phyloP scores from a whole-genome alignment of 2,113 vertebrate genomes.

The Dolichallabes microphthalmus region DNA sequence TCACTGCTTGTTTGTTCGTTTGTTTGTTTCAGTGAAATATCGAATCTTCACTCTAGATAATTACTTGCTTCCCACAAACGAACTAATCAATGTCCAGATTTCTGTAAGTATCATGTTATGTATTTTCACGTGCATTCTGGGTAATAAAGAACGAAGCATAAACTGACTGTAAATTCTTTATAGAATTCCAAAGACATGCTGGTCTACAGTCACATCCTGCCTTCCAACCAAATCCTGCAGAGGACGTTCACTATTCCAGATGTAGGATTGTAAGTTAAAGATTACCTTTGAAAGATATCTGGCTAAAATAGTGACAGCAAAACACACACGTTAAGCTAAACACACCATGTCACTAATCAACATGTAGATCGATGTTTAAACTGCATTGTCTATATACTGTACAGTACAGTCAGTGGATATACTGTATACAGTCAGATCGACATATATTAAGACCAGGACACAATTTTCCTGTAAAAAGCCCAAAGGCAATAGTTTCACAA shows the following conservation, averaged over 20 bases:
- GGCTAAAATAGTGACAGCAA: background rate
- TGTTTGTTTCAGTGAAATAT: conserved; percentile 62
- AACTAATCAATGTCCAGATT: conserved; percentile 60
- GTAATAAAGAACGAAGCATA: background rate
- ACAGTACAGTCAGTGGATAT: too few species aligned
- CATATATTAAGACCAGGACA: too few species aligned
- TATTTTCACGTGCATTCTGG: background rate
- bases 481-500: too few species aligned
- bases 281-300: background rate
- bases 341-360: background rate
- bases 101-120: conserved; percentile 58
- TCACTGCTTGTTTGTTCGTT: background rate
- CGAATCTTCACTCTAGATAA: conserved; percentile 70
- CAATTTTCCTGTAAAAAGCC: too few species aligned
- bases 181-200: conserved; percentile 69
- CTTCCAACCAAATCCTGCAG: conserved; percentile 49
- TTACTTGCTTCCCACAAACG: conserved; percentile 62
- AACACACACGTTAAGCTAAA: background rate
- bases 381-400: background rate
- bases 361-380: background rate
- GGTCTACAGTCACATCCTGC: conserved; percentile 54
- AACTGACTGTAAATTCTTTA: conserved; percentile 31
- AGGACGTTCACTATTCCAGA: conserved; percentile 64
- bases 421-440: too few species aligned
- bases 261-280: conserved; percentile 62